Conservation (phyloP, 1,140 invertebrate species). For the Brachionus paranguensis region DNA sequence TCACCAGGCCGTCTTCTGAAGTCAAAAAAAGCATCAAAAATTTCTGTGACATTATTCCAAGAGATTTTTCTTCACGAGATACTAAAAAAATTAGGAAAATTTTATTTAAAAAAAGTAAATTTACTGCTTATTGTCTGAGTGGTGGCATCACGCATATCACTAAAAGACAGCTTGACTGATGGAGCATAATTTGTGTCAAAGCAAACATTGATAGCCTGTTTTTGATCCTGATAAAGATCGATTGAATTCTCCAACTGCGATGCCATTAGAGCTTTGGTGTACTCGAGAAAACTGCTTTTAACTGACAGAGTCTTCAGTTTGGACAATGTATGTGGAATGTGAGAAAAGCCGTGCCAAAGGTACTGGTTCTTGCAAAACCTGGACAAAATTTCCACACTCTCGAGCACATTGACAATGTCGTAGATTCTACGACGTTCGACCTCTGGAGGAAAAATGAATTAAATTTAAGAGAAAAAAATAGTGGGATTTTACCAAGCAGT, state of each 20-base stretch:
- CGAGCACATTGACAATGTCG: conserved; percentile 70
- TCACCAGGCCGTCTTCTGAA: conserved; percentile 60
- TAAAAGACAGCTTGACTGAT: not conserved
- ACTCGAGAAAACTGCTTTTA: conserved; percentile 25
- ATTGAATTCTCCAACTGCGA: conserved; percentile 1
- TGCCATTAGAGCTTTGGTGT: conserved; percentile 28
- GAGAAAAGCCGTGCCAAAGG: conserved; percentile 56
- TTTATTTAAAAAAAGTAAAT: not conserved
- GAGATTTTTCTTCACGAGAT: conserved; percentile 59
- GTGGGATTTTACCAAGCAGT: not conserved
- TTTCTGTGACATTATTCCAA: conserved; percentile 66
- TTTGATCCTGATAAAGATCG: not conserved
- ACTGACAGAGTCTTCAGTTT: conserved; percentile 45
- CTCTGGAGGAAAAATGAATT: not conserved
- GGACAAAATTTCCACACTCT: conserved; percentile 66
- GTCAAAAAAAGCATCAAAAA: conserved; percentile 69
- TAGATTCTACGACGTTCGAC: conserved; percentile 63
- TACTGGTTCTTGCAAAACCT: conserved; percentile 57
- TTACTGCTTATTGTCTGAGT: conserved; percentile 23
- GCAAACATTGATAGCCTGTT: conserved; percentile 15
- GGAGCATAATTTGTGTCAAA: not conserved
- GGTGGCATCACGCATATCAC: not conserved
- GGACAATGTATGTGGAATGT: conserved; percentile 50
- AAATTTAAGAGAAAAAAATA: not conserved
- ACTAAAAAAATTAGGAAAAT: conserved; percentile 33